phyloP scores from a whole-genome alignment of 2,797 vertebrate genomes.

The Myotis daubentonii region DNA sequence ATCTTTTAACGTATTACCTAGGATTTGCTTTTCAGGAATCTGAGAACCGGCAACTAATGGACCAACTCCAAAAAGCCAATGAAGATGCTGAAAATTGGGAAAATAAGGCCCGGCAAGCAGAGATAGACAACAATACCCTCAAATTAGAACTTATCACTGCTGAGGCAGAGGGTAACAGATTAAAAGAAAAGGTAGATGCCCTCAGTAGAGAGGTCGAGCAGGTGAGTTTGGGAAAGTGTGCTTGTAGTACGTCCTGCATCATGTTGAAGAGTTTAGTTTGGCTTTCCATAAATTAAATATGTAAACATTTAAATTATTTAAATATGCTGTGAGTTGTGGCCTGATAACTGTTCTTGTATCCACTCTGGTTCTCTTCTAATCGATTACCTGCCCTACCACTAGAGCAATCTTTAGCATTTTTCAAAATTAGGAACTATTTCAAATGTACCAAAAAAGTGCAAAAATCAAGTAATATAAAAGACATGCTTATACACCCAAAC shows the following conservation, averaged over 20 bases:
- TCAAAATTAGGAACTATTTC: conserved; percentile 21
- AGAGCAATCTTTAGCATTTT: conserved; percentile 4
- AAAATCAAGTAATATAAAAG: not conserved
- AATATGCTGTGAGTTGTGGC: conserved; percentile 23
- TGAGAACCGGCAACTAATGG: conserved; percentile 86
- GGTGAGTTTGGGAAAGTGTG: conserved; percentile 79
- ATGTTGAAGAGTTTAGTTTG: conserved; percentile 51
- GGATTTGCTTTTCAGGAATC: conserved; percentile 80
- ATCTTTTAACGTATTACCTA: not conserved
- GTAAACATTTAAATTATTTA: conserved; percentile 21
- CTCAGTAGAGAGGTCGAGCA: conserved; percentile 86
- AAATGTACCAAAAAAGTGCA: not conserved
- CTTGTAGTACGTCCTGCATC: not conserved
- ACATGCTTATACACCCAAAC: not conserved
- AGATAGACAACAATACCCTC: conserved; percentile 83
- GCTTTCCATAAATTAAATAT: conserved; percentile 19
- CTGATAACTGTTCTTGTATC: not conserved
- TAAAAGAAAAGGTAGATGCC: conserved; percentile 85
- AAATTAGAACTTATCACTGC: conserved; percentile 82
- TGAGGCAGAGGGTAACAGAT: conserved; percentile 83
- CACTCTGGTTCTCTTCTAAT: not conserved
- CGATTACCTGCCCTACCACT: not conserved
- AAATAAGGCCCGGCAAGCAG: conserved; percentile 84
- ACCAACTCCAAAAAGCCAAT: conserved; percentile 81
- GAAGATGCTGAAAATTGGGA: conserved; percentile 87